Evolutionary conservation across 2,113 vertebrate genomes (phyloP).

Genomic region (Platanista minor): DNA sequence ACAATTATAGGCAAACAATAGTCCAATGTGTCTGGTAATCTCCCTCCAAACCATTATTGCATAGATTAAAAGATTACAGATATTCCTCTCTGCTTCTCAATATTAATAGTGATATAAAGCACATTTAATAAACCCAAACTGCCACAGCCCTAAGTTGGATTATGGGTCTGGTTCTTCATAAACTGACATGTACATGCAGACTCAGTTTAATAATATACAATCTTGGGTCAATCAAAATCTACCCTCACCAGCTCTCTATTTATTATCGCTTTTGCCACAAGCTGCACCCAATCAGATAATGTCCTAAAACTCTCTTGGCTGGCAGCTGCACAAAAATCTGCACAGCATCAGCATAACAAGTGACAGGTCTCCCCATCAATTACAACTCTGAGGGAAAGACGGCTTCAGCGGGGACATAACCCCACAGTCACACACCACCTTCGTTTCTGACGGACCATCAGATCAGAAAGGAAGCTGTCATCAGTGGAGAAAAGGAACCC

Average conservation of each 20-base stretch:
- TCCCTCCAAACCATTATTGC: conserved; percentile 75
- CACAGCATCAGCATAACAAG: conserved; percentile 49
- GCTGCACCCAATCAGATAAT: conserved; percentile 59
- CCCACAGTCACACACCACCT: conserved; percentile 63
- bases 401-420: conserved; percentile 38
- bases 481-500: conserved; percentile 47
- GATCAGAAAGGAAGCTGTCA: conserved; percentile 64
- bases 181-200: conserved; percentile 34
- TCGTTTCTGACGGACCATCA: conserved; percentile 56
- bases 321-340: conserved; percentile 54
- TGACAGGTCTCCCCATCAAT: conserved; percentile 59
- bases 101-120: conserved; percentile 70
- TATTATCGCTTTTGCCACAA: conserved; percentile 54
- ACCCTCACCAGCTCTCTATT: conserved; percentile 50
- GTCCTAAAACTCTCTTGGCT: conserved; percentile 49
- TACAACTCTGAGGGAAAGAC: conserved; percentile 50
- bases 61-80: conserved; percentile 74
- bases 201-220: conserved; percentile 60
- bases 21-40: conserved; percentile 74
- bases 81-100: conserved; percentile 55
- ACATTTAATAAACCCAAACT: conserved; percentile 67
- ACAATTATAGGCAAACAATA: conserved; percentile 79
- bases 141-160: conserved; percentile 29
- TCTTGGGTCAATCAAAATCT: conserved; percentile 66
- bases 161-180: conserved; percentile 44